Evolutionary conservation across 2,113 vertebrate genomes (phyloP), one percentile per base, ranked within the genome.

Genomic region (Otus sunia): DNA sequence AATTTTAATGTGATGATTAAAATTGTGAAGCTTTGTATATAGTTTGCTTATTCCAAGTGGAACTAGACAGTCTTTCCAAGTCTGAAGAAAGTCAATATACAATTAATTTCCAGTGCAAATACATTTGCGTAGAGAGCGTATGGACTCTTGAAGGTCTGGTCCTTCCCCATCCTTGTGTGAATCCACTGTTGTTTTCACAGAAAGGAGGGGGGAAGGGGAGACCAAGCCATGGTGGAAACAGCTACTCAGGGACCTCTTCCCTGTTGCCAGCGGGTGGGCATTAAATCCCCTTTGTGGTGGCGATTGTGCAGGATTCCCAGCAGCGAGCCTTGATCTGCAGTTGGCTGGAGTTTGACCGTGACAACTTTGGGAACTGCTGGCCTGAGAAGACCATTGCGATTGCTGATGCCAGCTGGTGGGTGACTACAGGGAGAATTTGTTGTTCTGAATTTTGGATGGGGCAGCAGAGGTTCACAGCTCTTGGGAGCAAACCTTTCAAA

Each of bases 1-100:
- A 60, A 37, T 82, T 96, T 85, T 90, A 96, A 85, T n/a, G 67
- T 34, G 71, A 88, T 10, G 85, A 90, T 96, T 95, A 82, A 72
- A 95, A 92, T 76, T 68, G 45, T 63, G 72, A 92, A 91, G 92
- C 73, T 79, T 90, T 91, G 29, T 66, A n/a, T 69, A 20, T 3
- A 4, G 41, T 64, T 73, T 92, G 63, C 19, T 62, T 76, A 71
- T 92, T 96, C 67, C 30, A 41, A 43, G 89, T 92, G 89, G 92
- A 95, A 94, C 62, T 50, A 92, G 83, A 58, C 76, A 49, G 34
- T 62, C 80, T 73, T 78, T 69, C 36, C 47, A 68, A 72, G 73
- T 37, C 67, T 75, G 53, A 73, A 58, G 20, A 45, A 32, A 68
- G 32, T 45, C 73, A 89, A 64, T 87, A 78, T 50, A 67, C 91